Conservation (phyloP, 2,888 invertebrate species). For the Spodoptera picta region DNA sequence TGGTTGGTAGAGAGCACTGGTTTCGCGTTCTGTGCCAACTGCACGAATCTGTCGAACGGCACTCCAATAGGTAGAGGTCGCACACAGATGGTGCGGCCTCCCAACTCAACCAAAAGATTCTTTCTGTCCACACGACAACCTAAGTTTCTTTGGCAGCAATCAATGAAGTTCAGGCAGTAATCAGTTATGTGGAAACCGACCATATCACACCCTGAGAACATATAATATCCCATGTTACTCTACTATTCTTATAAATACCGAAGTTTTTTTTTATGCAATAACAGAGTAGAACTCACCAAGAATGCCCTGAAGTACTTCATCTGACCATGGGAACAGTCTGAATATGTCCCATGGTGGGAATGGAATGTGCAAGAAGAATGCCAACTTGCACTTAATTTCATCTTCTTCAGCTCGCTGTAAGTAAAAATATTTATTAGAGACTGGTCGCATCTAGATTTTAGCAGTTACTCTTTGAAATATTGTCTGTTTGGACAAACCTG, state of each 20-base stretch:
- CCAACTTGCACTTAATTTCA: slow-evolving; percentile 93
- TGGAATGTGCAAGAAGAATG: slow-evolving; percentile 98
- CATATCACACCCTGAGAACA: slow-evolving; percentile 93
- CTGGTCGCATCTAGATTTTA: not conserved
- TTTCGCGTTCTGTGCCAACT: slow-evolving; percentile 92
- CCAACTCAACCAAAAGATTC: slow-evolving; percentile 95
- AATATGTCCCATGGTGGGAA: slow-evolving; percentile 98
- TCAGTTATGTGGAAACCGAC: slow-evolving; percentile 97
- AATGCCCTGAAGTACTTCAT: slow-evolving; percentile 97
- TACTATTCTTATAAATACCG: not conserved
- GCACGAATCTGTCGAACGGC: slow-evolving; percentile 95
- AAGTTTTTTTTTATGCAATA: not conserved
- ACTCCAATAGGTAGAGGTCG: slow-evolving; percentile 96
- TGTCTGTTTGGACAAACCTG: slow-evolving; percentile 84
- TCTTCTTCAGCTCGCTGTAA: slow-evolving; percentile 92
- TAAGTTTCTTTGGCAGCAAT: slow-evolving; percentile 95
- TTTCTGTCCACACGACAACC: slow-evolving; percentile 96
- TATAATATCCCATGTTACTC: slow-evolving; percentile 8
- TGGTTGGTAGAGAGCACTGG: slow-evolving; percentile 92
- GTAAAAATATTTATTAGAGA: slow-evolving; percentile 41
- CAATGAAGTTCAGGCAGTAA: slow-evolving; percentile 96
- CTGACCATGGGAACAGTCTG: slow-evolving; percentile 96
- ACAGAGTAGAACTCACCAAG: slow-evolving; percentile 87
- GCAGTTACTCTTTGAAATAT: not conserved
- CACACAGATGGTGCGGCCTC: slow-evolving; percentile 94